Conservation (phyloP, 2,797 vertebrate species). For the Heteromormyrus szaboi region DNA sequence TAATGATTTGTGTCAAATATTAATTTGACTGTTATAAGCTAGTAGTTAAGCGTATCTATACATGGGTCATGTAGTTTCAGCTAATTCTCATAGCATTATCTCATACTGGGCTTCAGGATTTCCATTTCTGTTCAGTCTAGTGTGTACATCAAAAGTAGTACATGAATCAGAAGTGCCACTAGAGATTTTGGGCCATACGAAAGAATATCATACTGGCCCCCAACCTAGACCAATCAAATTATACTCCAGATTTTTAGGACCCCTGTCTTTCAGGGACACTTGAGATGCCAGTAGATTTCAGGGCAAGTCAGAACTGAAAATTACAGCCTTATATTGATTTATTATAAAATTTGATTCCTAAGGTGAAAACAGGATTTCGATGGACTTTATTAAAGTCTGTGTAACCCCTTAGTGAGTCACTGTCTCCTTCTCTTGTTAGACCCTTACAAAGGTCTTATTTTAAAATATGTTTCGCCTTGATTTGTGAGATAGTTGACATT, state of each 20-base stretch:
- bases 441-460: background rate
- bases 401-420: background rate
- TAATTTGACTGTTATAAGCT: background rate
- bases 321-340: background rate
- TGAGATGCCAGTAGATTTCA: background rate
- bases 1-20: background rate
- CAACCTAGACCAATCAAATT: background rate
- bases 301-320: background rate
- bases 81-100: background rate
- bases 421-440: background rate
- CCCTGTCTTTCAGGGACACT: background rate
- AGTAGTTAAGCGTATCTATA: background rate
- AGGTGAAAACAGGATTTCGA: background rate
- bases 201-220: background rate
- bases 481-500: background rate
- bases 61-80: background rate
- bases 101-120: background rate
- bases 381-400: background rate
- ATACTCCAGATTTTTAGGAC: background rate
- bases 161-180: background rate
- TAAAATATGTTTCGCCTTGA: background rate
- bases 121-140: background rate
- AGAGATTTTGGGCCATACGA: background rate
- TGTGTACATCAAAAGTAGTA: background rate
- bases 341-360: background rate